Evolutionary conservation across 1,140 invertebrate species (phyloP).

Genomic region (Apis dorsata): DNA sequence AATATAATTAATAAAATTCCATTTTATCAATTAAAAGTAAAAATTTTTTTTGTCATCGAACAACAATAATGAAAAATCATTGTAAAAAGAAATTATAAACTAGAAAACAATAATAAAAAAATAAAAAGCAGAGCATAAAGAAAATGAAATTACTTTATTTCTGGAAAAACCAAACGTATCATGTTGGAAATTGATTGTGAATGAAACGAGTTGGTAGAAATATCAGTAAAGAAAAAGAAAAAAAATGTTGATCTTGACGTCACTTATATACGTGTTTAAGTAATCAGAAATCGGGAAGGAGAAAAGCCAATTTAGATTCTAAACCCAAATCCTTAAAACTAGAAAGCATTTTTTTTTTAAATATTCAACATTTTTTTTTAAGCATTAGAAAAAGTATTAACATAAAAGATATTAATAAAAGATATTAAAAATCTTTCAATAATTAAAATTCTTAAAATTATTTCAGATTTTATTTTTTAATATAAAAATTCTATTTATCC

Average conservation of each 20-base stretch:
- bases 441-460: background rate
- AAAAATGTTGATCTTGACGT: conserved; percentile 8
- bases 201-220: background rate
- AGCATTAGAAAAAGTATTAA: background rate
- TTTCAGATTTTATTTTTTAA: background rate
- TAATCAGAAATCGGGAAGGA: background rate
- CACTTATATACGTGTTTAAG: background rate
- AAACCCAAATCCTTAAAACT: too few species aligned
- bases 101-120: background rate
- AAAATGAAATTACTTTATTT: background rate
- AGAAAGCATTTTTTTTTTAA: too few species aligned
- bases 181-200: background rate
- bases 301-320: too few species aligned
- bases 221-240: background rate
- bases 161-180: conserved; percentile 7
- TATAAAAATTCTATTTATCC: too few species aligned
- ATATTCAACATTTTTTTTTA: too few species aligned
- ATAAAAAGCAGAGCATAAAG: background rate
- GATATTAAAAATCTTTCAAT: background rate
- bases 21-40: background rate
- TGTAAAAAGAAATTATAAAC: background rate
- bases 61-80: too few species aligned
- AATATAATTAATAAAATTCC: too few species aligned
- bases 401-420: background rate
- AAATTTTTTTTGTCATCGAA: too few species aligned